Evolutionary conservation across 2,113 vertebrate genomes (phyloP).

Genomic region (Solea solea): DNA sequence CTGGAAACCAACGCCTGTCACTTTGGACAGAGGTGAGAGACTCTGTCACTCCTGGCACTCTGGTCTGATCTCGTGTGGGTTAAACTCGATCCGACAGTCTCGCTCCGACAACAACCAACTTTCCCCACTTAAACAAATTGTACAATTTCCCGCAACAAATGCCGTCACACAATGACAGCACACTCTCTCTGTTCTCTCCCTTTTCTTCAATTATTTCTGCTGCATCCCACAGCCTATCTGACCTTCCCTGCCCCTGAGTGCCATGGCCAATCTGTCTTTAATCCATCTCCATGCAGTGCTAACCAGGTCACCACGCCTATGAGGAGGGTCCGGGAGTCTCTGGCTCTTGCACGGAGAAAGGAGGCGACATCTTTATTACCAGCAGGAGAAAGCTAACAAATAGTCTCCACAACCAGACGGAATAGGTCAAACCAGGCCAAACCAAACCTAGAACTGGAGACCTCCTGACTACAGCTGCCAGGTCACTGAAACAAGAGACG

Average conservation of each 20-base stretch:
- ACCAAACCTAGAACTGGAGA: constrained; percentile 25
- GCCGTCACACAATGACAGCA: constrained; percentile 57
- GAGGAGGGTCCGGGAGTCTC: constrained; percentile 58
- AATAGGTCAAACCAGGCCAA: constrained; percentile 52
- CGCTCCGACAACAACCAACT: constrained; percentile 53
- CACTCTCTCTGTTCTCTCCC: constrained; percentile 31
- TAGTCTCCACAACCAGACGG: constrained; percentile 44
- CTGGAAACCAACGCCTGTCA: too few species aligned
- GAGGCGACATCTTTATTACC: constrained; percentile 82
- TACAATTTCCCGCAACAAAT: constrained; percentile 68
- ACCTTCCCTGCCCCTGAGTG: constrained; percentile 71
- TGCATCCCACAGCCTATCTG: constrained; percentile 53
- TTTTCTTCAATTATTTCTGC: constrained; percentile 40
- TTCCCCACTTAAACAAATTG: constrained; percentile 72
- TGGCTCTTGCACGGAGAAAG: constrained; percentile 58
- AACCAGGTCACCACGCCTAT: constrained; percentile 81
- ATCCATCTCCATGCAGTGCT: constrained; percentile 79
- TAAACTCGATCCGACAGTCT: constrained; percentile 48
- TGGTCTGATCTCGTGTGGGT: constrained; percentile 17
- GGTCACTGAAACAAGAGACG: constrained; percentile 31
- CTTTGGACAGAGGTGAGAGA: neutral
- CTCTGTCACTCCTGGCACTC: neutral
- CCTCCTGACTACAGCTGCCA: constrained; percentile 45
- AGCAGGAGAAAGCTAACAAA: constrained; percentile 59
- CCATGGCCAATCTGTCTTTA: constrained; percentile 76